phyloP scores from a whole-genome alignment of 2,113 vertebrate species.

The Aegithalos caudatus region DNA sequence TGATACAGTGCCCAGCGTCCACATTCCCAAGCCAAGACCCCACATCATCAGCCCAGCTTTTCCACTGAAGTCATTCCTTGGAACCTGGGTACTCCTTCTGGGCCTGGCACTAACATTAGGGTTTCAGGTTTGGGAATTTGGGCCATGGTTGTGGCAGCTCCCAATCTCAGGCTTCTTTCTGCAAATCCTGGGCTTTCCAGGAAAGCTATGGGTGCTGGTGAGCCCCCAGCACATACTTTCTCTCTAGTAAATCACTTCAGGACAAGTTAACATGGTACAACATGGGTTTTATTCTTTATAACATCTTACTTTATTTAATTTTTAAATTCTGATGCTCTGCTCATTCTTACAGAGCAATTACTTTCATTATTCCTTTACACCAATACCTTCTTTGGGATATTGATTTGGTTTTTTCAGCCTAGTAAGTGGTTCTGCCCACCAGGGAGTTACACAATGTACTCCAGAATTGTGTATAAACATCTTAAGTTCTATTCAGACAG shows the following conservation, averaged over 20 bases:
- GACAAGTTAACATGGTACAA: background rate
- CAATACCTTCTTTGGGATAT: background rate
- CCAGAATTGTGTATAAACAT: background rate
- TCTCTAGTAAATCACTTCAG: background rate
- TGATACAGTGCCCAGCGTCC: background rate
- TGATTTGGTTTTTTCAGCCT: background rate
- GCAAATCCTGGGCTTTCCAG: background rate
- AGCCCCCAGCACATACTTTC: background rate
- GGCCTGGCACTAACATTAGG: background rate
- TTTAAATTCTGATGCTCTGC: background rate
- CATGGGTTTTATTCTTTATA: background rate
- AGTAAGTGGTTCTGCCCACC: background rate
- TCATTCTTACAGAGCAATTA: background rate
- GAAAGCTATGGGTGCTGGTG: background rate
- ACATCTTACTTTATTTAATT: background rate
- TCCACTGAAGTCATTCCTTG: background rate
- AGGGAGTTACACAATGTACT: background rate
- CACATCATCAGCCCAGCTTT: background rate
- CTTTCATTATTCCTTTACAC: background rate
- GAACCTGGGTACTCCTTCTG: background rate
- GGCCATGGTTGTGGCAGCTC: background rate
- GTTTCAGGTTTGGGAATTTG: background rate
- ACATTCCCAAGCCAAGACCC: background rate
- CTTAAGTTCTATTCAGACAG: background rate
- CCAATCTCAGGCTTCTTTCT: background rate